Base-by-base conservation (phyloP, 2,797 vertebrate genomes). In the Hemitrygon akajei region DNA sequence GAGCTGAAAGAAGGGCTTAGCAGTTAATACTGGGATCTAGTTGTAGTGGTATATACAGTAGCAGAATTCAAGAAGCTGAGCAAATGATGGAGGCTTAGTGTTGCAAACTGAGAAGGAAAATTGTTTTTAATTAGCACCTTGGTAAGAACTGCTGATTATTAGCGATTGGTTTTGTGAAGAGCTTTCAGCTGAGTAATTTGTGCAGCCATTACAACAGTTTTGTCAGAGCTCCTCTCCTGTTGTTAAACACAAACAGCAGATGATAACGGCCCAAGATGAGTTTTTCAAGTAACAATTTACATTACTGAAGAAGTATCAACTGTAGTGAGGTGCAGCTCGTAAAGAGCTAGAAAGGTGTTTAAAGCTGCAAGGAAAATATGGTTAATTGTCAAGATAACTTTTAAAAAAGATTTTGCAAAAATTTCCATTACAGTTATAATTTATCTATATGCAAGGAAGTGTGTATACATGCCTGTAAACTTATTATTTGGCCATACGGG, bases 41-140 rank as follows among this genome's bases (percentile, higher is more conserved):
- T 89, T 95, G 96, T 96, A 95, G 95, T 95, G 96, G 96, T 95
- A 95, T 96, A 96, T 97, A 97, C 96, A 96, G 97, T 97, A 96
- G 96, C 96, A 96, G 95, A 95, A 96, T 96, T 96, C 95, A 96
- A 96, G 96, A 96, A 97, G 96, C 96, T 95, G 96, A 96, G 96
- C 96, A 96, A 97, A 96, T 97, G 97, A 97, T 97, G 97, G 97
- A 97, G 97, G 97, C 97, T 97, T 97, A 96, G 96, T 96, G 96
- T 97, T 97, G 97, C 96, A 97, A 97, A 98, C 97, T 96, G 97
- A 97, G 97, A 96, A 97, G 97, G 97, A 97, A 97, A 97, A 97
- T 98, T 97, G 97, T 97, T 97, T 98, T 97, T 98, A 98, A 98
- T 98, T 98, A 98, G 97, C 97, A 97, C 97, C 97, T 98, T 97